These are phyloP conservation scores for Hyla sarda DNA, from an alignment of 2,113 vertebrate genomes.

Conservation along the genomic window DNA sequence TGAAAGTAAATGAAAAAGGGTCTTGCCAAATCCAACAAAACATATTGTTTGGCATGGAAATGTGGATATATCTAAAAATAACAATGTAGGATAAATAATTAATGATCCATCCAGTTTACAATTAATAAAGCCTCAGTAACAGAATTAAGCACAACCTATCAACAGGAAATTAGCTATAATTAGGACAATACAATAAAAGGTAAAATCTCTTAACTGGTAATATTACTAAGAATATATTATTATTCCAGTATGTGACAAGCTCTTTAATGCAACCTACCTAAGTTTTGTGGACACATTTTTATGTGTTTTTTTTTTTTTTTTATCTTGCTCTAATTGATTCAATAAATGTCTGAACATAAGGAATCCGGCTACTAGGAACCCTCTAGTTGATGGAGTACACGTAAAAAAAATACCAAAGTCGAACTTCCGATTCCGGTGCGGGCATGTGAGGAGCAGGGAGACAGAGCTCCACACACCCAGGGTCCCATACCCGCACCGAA, in stretches of 20 bases:
- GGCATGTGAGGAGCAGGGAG: no score
- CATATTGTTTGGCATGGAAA: slow-evolving; percentile 1
- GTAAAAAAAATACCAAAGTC: no score
- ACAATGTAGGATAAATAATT: not conserved
- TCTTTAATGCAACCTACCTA: not conserved
- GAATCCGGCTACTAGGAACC: no score
- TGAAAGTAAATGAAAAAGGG: slow-evolving; percentile 35
- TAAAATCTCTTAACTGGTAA: not conserved
- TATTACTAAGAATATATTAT: not conserved
- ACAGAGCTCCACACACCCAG: no score
- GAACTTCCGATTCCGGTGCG: no score
- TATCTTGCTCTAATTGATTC: no score
- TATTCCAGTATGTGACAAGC: not conserved
- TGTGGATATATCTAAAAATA: slow-evolving; percentile 19
- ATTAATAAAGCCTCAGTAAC: not conserved
- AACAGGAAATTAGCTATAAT: not conserved
- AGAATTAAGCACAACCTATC: not conserved
- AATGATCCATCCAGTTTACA: not conserved
- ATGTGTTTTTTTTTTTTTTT: no score
- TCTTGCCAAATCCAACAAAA: slow-evolving; percentile 49
- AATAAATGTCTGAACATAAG: not conserved
- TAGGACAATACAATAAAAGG: not conserved
- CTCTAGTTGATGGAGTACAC: no score
- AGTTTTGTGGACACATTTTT: not conserved
- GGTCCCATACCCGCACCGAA: no score